phyloP scores from a whole-genome alignment of 2,113 vertebrate species.

The Trichomycterus rosablanca region DNA sequence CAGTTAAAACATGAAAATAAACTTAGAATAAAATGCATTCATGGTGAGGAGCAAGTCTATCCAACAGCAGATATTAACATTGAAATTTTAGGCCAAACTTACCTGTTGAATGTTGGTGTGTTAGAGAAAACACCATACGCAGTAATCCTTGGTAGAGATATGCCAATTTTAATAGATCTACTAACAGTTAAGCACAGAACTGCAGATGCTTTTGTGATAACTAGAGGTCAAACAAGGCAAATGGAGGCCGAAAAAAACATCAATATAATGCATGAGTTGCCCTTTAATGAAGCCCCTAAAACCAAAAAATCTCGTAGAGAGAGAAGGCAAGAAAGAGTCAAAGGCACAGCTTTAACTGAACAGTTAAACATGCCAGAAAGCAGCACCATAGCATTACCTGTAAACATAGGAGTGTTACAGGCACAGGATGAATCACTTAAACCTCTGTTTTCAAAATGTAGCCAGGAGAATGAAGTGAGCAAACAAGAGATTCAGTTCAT shows the following conservation, averaged over 20 bases:
- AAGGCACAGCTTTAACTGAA: background rate
- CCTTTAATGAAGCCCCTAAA: background rate
- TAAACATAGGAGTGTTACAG: background rate
- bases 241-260: background rate
- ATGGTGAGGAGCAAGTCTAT: background rate
- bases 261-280: background rate
- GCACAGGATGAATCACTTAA: background rate
- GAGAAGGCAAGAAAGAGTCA: background rate
- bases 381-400: background rate
- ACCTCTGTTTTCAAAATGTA: background rate
- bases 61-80: background rate
- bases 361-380: background rate
- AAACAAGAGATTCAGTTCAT: background rate
- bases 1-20: background rate
- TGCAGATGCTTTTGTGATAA: constrained; percentile 4
- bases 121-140: constrained; percentile 7
- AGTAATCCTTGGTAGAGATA: constrained; percentile 21
- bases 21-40: background rate
- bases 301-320: too few species aligned
- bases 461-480: too few species aligned
- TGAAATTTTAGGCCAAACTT: background rate
- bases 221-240: background rate
- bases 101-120: constrained; percentile 3
- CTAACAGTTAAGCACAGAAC: background rate
- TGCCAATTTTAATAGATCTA: constrained; percentile 13